These are phyloP conservation scores for Nycticebus coucang DNA, from an alignment of 2,113 vertebrate species.

Conservation along the genomic window DNA sequence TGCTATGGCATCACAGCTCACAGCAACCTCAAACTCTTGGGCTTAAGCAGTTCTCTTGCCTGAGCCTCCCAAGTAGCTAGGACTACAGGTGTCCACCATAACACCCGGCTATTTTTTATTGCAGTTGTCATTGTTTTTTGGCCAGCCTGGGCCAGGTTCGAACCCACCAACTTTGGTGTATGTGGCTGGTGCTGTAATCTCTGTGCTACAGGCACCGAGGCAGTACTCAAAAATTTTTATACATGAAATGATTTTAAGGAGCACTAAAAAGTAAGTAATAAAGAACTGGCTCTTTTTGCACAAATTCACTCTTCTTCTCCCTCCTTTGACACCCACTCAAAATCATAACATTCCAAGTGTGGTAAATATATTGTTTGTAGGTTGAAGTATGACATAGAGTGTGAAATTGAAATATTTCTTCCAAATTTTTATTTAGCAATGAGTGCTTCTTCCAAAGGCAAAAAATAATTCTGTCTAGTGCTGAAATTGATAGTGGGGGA, in stretches of 20 bases:
- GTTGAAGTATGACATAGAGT: not conserved
- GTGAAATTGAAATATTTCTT: constrained; percentile 31
- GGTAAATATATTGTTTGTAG: not conserved
- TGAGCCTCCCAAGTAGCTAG: no score
- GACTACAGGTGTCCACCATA: no score
- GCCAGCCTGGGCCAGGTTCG: no score
- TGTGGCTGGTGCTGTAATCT: no score
- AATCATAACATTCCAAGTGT: not conserved
- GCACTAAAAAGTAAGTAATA: not conserved
- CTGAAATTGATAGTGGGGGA: not conserved
- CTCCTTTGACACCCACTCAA: not conserved
- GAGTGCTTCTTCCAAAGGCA: not conserved
- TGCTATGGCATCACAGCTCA: no score
- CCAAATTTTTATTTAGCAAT: constrained; percentile 28
- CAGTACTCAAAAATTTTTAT: not conserved
- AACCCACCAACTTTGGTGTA: no score
- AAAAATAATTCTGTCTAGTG: not conserved
- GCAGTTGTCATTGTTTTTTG: no score
- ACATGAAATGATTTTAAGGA: not conserved
- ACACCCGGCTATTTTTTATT: no score
- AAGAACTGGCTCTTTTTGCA: not conserved
- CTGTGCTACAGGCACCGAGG: no score
- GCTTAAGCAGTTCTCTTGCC: no score
- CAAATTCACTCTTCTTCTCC: not conserved
- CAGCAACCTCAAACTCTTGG: no score